Percentiles rank a stretch among this genome's conserved stretches.
phyloP scores from a whole-genome alignment of 1,140 invertebrate genomes.

The Micrasema minimum region DNA sequence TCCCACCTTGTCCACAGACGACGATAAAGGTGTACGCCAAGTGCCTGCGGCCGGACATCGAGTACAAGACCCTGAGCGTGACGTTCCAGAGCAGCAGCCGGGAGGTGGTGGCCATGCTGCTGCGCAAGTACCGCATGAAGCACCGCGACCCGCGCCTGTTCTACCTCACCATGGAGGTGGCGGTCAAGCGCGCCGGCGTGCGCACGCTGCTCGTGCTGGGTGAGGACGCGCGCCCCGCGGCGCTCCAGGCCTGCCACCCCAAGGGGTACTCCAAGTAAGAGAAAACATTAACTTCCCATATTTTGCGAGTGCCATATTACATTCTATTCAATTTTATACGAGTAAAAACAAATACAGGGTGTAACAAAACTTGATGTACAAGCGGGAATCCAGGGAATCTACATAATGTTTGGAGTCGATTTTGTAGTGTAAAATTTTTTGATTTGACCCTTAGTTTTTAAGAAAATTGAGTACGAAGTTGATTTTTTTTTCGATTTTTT shows the following conservation, averaged over 20 bases:
- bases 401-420: no score
- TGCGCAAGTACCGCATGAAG: slow-evolving; percentile 91
- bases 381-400: no score
- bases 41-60: slow-evolving; percentile 88
- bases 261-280: slow-evolving; percentile 87
- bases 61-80: slow-evolving; percentile 92
- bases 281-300: no score
- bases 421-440: no score
- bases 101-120: slow-evolving; percentile 84
- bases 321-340: no score
- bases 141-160: slow-evolving; percentile 92
- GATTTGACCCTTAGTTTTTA: no score
- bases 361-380: no score
- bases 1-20: slow-evolving; percentile 71
- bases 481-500: no score
- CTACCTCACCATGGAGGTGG: slow-evolving; percentile 93
- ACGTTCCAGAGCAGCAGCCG: slow-evolving; percentile 86
- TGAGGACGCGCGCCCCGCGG: slow-evolving; percentile 87
- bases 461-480: no score
- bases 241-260: slow-evolving; percentile 90
- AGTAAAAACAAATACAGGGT: no score
- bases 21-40: slow-evolving; percentile 91
- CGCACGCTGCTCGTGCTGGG: slow-evolving; percentile 85
- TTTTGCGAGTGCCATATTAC: no score
- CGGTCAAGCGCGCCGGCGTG: slow-evolving; percentile 82